phyloP scores from a whole-genome alignment of 2,888 invertebrate species.

The Chrysina gloriosa region DNA sequence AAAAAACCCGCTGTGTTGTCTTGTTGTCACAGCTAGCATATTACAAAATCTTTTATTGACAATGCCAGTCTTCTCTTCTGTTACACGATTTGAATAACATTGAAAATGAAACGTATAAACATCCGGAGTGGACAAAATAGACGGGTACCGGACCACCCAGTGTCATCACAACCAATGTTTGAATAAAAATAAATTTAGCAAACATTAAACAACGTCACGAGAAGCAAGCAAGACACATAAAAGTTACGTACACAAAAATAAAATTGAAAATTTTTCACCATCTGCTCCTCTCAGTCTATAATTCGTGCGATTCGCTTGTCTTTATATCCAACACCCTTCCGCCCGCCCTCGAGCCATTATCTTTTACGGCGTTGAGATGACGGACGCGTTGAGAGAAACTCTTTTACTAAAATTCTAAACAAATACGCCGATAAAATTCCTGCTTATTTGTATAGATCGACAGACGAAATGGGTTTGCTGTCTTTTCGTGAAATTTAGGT shows the following conservation, averaged over 20 bases:
- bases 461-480: constrained; percentile 37
- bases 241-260: constrained; percentile 31
- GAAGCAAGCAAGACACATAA: constrained; percentile 26
- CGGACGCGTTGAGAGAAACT: constrained; percentile 41
- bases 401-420: constrained; percentile 43
- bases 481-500: constrained; percentile 42
- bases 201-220: constrained; percentile 42
- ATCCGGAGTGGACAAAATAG: constrained; percentile 43
- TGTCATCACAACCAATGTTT: constrained; percentile 39
- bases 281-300: constrained; percentile 23
- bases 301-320: constrained; percentile 28
- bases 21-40: constrained; percentile 34
- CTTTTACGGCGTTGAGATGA: constrained; percentile 41
- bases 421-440: constrained; percentile 41
- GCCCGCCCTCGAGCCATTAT: constrained; percentile 33
- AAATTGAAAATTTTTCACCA: constrained; percentile 19
- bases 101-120: constrained; percentile 42
- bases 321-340: constrained; percentile 23
- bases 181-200: constrained; percentile 43
- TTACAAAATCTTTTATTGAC: constrained; percentile 37
- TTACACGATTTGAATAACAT: constrained; percentile 40
- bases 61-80: constrained; percentile 31
- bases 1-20: not conserved
- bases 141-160: constrained; percentile 41
- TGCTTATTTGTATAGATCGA: constrained; percentile 41